Conservation (phyloP, 2,113 vertebrate genomes). For the Kryptolebias marmoratus region DNA sequence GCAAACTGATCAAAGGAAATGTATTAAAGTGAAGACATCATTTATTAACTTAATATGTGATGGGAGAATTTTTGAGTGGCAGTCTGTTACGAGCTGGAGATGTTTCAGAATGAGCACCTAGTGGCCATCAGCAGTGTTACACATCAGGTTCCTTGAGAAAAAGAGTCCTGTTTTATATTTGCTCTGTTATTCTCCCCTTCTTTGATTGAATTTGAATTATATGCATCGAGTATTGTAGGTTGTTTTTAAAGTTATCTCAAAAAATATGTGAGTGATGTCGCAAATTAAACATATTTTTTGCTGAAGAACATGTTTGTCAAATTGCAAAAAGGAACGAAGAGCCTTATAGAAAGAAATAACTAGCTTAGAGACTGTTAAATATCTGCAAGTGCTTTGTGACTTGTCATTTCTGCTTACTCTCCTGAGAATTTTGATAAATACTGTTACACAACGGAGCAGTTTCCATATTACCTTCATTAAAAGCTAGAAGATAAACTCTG, state of each 20-base stretch:
- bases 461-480: slow-evolving; percentile 68
- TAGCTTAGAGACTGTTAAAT: not conserved
- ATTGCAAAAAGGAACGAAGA: not conserved
- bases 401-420: slow-evolving; percentile 20
- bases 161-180: too few species aligned
- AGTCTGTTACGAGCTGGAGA: too few species aligned
- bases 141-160: too few species aligned
- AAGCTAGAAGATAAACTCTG: slow-evolving; percentile 57
- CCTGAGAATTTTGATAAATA: slow-evolving; percentile 48
- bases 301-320: not conserved
- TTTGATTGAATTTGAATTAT: not conserved
- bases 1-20: too few species aligned
- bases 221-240: not conserved
- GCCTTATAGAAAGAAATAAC: not conserved
- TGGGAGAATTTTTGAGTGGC: too few species aligned
- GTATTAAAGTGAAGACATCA: too few species aligned
- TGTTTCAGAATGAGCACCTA: too few species aligned
- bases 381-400: slow-evolving; percentile 1
- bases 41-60: too few species aligned
- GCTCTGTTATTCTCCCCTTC: not conserved
- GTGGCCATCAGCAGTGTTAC: too few species aligned
- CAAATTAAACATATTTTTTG: not conserved
- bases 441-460: slow-evolving; percentile 51
- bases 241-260: not conserved
- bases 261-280: not conserved